Conservation (phyloP, 2,113 vertebrate species). For the Pantherophis guttatus region DNA sequence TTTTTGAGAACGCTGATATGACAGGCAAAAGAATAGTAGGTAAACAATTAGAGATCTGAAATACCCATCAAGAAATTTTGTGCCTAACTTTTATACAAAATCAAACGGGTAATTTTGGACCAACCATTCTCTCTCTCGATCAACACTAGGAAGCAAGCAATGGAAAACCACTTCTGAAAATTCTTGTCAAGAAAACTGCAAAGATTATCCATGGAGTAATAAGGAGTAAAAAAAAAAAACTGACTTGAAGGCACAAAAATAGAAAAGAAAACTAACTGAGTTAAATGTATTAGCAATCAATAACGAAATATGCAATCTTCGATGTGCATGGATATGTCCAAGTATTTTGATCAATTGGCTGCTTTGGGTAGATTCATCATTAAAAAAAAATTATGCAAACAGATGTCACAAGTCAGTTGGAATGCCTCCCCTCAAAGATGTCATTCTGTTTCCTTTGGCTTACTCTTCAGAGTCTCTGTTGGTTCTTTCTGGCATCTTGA, state of each 20-base stretch:
- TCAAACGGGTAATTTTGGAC: not conserved
- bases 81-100: not conserved
- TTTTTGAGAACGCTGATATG: not conserved
- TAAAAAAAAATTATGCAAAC: not conserved
- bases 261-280: not conserved
- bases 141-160: not conserved
- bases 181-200: not conserved
- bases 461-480: not conserved
- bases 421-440: not conserved
- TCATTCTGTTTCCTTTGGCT: not conserved
- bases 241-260: not conserved
- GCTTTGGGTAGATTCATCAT: not conserved
- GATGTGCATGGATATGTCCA: not conserved
- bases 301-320: not conserved
- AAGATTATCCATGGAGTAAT: not conserved
- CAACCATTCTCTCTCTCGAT: not conserved
- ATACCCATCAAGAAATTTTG: not conserved
- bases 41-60: not conserved
- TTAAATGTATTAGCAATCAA: not conserved
- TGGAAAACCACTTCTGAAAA: not conserved
- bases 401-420: not conserved
- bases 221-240: not conserved
- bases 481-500: not conserved
- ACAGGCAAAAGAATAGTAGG: not conserved
- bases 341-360: not conserved